Conservation (phyloP, 2,888 invertebrate species). For the Idaea dimidiata region DNA sequence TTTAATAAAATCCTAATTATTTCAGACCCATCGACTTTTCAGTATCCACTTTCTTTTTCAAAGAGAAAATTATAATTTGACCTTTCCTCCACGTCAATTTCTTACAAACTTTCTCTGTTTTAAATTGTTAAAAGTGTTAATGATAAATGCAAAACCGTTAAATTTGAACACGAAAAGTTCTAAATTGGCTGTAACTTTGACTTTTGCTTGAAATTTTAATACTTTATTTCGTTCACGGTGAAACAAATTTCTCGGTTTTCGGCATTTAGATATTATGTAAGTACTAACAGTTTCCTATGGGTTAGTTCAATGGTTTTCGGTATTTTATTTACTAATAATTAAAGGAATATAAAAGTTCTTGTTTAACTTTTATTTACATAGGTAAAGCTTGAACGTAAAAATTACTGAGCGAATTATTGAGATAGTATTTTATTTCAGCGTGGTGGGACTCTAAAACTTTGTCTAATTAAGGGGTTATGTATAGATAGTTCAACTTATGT, state of each 20-base stretch:
- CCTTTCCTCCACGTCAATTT: not conserved
- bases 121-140: not conserved
- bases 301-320: too few relatives aligned
- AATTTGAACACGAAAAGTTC: not conserved
- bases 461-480: too few relatives aligned
- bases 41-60: not conserved
- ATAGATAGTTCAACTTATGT: too few relatives aligned
- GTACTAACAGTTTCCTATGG: too few relatives aligned
- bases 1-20: not conserved
- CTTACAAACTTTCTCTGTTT: not conserved
- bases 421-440: too few relatives aligned
- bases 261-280: too few relatives aligned
- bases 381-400: too few relatives aligned
- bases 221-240: not conserved
- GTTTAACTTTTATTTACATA: too few relatives aligned
- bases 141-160: slow-evolving; percentile 1
- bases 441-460: too few relatives aligned
- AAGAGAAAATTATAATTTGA: not conserved
- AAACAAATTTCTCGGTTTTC: not conserved
- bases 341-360: too few relatives aligned
- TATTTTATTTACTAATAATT: too few relatives aligned
- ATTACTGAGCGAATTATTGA: too few relatives aligned
- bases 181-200: slow-evolving; percentile 1
- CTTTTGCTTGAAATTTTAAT: not conserved
- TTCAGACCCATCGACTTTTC: not conserved